Base-by-base conservation (phyloP, 2,797 vertebrate genomes). In the Clamator glandarius region DNA sequence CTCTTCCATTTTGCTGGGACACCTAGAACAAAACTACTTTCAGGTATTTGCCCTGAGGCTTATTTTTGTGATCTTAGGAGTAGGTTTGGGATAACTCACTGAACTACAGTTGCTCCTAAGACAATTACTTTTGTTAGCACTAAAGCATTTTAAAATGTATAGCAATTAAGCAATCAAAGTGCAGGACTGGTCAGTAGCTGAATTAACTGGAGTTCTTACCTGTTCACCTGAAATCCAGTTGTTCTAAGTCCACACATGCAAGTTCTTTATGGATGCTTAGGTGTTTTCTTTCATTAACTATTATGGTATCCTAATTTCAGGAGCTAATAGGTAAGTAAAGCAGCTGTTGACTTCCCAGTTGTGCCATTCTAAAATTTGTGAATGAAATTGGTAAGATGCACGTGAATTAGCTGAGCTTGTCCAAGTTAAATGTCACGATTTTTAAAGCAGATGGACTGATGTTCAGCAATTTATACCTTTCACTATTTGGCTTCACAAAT, bases 271-370 rank as follows among this genome's bases (percentile, higher is more conserved):
- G 57, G 19, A 6, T 84, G 44, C 18, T 57, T 70, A 41, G 82
- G 15, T 63, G 21, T 36, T 68, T 48, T 48, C 18, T 81, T 62
- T 58, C 33, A n/a, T 89, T 85, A 72, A 19, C 74, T 91, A 33
- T 58, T 76, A n/a, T 46, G 57, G 21, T 73, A 42, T 76, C 25
- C 23, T 80, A 31, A 42, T 89, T 88, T 88, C 39, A 54, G 67
- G 51, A 93, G 12, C 42, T 87, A 78, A 52, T 55, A 69, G 48
- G 66, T 92, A 90, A 90, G 76, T 93, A 50, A 91, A 84, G 16
- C 36, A 63, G 20, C 10, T 5, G 2, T 61, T 89, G 59, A 25
- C 28, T 77, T 89, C 44, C 50, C 29, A 64, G 36, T 52, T 82
- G 17, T 67, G 29, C 41, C 7, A 5, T 74, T 69, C 39, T 59